Base-by-base conservation (phyloP, 2,888 invertebrate species). In the Macropis europaea region DNA sequence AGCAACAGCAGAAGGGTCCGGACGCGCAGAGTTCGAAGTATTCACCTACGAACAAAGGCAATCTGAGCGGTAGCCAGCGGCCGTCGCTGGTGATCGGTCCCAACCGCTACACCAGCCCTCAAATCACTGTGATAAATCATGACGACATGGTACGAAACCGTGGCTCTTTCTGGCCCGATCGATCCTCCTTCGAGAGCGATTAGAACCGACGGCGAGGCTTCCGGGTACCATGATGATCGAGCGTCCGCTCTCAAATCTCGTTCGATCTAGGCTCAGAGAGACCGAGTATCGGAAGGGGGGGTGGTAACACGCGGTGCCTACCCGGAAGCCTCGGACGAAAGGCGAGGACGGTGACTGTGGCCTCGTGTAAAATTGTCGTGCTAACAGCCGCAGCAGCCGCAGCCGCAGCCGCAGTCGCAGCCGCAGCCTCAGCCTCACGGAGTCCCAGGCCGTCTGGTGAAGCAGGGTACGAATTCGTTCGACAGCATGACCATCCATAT, bases 51-150 rank as follows among this genome's bases (percentile, higher is more conserved):
- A 92, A 92, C 89, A 91, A 93, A 87, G 88, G 91, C 75, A 90
- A 90, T 68, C 77, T 88, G 77, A 84, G 82, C 73, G 83, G 85
- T 90, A 92, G 92, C 90, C 90, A 92, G 67, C 92, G 94, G 85
- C 94, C 95, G 73, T 93, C 94, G 81, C 92, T 95, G 90, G 94
- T 95, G 81, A 78, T 89, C 69, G 80, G 82, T n/a, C 74, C 83
- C 38, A 86, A 85, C 28, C 91, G 92, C 72, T 92, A 92, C 88
- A 90, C 92, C 88, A 94, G 94, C 90, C 96, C 96, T 87, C 96
- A 96, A 94, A 97, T 96, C 92, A 97, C 96, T 91, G 96, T 97
- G 92, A 97, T 97, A 92, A 96, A 96, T 93, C 96, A 97, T 92
- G 97, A 97, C 91, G 96, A 96, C 91, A 94, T 95, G 89, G 89